Conservation (phyloP, 2,113 vertebrate species). For the Astur gentilis region DNA sequence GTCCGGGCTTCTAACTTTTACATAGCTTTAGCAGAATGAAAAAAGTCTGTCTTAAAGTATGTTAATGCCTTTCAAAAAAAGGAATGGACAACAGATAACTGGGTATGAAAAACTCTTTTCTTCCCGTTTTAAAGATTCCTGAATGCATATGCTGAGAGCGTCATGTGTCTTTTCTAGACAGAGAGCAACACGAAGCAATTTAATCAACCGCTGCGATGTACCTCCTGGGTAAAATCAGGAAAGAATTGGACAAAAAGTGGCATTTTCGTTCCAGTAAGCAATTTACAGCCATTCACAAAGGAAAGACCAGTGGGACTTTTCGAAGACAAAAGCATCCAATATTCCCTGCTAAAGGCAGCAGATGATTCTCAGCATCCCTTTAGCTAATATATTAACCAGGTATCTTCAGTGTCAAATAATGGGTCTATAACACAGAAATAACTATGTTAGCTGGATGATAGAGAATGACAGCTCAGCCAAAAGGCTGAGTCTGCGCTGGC, state of each 20-base stretch:
- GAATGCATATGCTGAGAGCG: neutral
- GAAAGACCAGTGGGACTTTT: constrained; percentile 55
- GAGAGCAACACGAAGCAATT: neutral
- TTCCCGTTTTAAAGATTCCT: neutral
- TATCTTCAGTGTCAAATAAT: constrained; percentile 8
- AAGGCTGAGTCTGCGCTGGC: neutral
- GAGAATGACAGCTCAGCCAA: constrained; percentile 11
- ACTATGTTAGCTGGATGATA: neutral
- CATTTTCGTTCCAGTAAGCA: constrained; percentile 42
- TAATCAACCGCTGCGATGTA: neutral
- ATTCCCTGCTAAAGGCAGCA: neutral
- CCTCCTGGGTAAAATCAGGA: neutral
- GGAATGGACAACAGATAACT: neutral
- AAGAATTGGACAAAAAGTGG: constrained; percentile 4
- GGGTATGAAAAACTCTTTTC: neutral
- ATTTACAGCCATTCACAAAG: constrained; percentile 45
- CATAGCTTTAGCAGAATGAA: neutral
- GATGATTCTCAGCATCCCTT: neutral
- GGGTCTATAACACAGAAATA: neutral
- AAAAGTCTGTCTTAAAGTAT: neutral
- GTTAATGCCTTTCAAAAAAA: neutral
- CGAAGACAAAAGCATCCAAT: constrained; percentile 8
- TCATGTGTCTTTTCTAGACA: neutral
- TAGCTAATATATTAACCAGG: neutral
- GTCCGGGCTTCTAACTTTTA: neutral